These are phyloP conservation scores for Argyra leucocephala DNA, from an alignment of 2,888 invertebrate species.

Conservation along the genomic window DNA sequence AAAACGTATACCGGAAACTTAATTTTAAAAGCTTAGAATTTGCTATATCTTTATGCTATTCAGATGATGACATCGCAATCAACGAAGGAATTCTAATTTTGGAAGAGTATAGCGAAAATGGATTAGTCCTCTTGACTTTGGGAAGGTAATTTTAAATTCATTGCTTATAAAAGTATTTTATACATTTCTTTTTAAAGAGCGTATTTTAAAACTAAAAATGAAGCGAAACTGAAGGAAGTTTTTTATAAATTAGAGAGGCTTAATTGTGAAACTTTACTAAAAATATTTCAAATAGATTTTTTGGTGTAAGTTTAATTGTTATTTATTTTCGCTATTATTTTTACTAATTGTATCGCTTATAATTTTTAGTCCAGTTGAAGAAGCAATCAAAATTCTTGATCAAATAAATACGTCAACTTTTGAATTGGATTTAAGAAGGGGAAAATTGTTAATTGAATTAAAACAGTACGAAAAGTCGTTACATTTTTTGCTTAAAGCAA, in stretches of 20 bases:
- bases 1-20: constrained; percentile 29
- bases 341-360: not conserved
- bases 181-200: not conserved
- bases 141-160: constrained; percentile 32
- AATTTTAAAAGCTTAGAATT: constrained; percentile 23
- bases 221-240: not conserved
- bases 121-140: constrained; percentile 25
- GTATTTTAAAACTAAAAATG: not conserved
- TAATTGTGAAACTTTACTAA: not conserved
- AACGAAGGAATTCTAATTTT: constrained; percentile 44
- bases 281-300: constrained; percentile 30
- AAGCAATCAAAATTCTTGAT: constrained; percentile 50
- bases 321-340: no score
- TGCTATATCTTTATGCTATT: constrained; percentile 34
- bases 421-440: constrained; percentile 31
- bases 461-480: constrained; percentile 53
- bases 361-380: constrained; percentile 37
- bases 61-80: constrained; percentile 32
- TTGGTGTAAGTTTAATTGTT: constrained; percentile 27
- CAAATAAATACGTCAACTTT: constrained; percentile 27
- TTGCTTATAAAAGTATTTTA: no score
- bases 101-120: constrained; percentile 28
- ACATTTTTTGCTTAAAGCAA: constrained; percentile 56
- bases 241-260: constrained; percentile 14
- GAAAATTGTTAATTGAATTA: constrained; percentile 34